Base-by-base conservation (phyloP, 1,140 invertebrate species). In the Megathymus violae region DNA sequence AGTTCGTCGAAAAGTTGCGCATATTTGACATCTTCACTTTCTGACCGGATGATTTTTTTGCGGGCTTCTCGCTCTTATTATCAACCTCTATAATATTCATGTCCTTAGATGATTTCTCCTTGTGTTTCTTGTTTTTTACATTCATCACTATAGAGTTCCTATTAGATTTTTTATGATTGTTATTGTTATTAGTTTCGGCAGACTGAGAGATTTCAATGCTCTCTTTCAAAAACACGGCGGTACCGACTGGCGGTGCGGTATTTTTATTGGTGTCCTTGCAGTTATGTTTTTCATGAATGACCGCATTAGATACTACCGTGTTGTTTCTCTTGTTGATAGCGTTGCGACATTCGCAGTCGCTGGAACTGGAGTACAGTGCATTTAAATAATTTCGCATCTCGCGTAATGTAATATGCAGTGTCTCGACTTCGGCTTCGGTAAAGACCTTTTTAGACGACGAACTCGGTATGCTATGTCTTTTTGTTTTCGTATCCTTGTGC, bases 301-400 rank as follows among this genome's bases (percentile, higher is more conserved):
- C 72, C 1, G 81, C 81, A 48, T 69, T 92, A 25, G 93, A 92
- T 59, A 92, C 91, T 54, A 91, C 88, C 48, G 89, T 85, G 69
- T 85, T 91, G 65, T 73, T 82, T 52, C 81, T 88, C 54, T 83
- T 89, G 40, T 79, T 77, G 19, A 88, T 71, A 9, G 85, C 88
- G 31, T 78, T 78, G 51, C 82, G 77, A 44, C 80, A 85, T 64
- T 91, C 85, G 5, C 92, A 88, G 64, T 93, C 91, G 63, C 92
- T 94, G 82, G 94, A 94, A 80, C 94, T 95, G 4, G 95, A 95
- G 78, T 96, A 96, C 10, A 96, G 84, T 0, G 95, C 96, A 59
- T 96, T 95, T 64, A 96, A 91, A 83, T 96, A 96, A 73, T 96
- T 94, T 65, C 96, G 93, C 65, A 97, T 96, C 88, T 97, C 96